phyloP scores from a whole-genome alignment of 2,888 invertebrate genomes.

The Calliphora vomitoria region DNA sequence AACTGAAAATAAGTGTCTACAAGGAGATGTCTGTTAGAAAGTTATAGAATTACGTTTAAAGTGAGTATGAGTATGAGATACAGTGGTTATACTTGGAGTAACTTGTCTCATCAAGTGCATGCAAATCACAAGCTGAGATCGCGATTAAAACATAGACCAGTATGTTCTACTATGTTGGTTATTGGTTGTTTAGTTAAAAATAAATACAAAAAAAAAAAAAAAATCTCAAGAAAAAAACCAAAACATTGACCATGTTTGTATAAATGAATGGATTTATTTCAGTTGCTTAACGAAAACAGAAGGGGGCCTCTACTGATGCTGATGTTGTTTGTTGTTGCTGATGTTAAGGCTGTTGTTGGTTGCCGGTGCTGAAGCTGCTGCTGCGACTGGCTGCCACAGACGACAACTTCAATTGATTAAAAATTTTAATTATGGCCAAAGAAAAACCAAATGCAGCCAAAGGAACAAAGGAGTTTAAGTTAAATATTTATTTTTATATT shows the following conservation, averaged over 20 bases:
- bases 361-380: slow-evolving; percentile 55
- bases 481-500: slow-evolving; percentile 31
- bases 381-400: slow-evolving; percentile 70
- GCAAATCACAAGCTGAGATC: slow-evolving; percentile 78
- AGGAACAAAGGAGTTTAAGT: slow-evolving; percentile 51
- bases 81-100: slow-evolving; percentile 60
- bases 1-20: slow-evolving; percentile 29
- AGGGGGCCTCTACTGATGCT: slow-evolving; percentile 74
- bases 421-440: slow-evolving; percentile 77
- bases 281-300: slow-evolving; percentile 76
- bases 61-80: slow-evolving; percentile 19
- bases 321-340: slow-evolving; percentile 47
- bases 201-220: slow-evolving; percentile 1
- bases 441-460: slow-evolving; percentile 20
- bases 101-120: slow-evolving; percentile 77
- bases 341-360: slow-evolving; percentile 65
- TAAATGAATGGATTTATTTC: slow-evolving; percentile 75
- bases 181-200: slow-evolving; percentile 61
- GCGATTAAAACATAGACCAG: slow-evolving; percentile 73
- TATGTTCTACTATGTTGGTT: slow-evolving; percentile 69
- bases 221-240: background rate
- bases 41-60: slow-evolving; percentile 49
- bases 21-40: slow-evolving; percentile 61
- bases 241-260: slow-evolving; percentile 59
- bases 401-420: slow-evolving; percentile 77